phyloP scores from a whole-genome alignment of 2,113 vertebrate species.

The Podarcis raffonei region DNA sequence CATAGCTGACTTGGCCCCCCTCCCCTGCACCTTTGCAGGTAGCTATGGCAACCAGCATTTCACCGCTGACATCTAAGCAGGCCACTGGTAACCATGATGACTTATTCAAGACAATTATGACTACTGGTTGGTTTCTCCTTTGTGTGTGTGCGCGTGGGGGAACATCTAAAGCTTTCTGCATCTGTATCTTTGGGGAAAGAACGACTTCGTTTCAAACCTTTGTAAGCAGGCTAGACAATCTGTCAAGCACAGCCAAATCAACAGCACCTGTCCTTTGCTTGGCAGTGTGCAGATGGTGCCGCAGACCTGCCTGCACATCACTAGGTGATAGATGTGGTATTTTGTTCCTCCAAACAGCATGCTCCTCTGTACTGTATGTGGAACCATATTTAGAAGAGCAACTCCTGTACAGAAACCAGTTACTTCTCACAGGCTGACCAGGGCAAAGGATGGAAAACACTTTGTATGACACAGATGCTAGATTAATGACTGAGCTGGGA shows the following conservation, averaged over 20 bases:
- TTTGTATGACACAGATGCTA: no score
- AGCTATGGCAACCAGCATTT: slow-evolving; percentile 54
- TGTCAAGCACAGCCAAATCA: not conserved
- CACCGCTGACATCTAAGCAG: not conserved
- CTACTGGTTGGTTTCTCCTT: no score
- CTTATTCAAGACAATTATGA: slow-evolving; percentile 3
- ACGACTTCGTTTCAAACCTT: no score
- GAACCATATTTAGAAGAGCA: not conserved
- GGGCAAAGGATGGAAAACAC: no score
- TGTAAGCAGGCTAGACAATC: not conserved
- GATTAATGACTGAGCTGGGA: no score
- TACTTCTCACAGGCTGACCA: no score
- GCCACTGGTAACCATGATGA: not conserved
- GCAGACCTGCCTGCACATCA: not conserved
- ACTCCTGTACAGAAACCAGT: not conserved
- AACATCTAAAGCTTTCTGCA: no score
- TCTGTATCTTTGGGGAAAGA: no score
- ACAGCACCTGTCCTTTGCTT: not conserved
- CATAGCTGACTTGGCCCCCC: not conserved
- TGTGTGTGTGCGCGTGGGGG: no score
- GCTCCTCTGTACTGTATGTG: not conserved
- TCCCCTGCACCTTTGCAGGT: slow-evolving; percentile 33
- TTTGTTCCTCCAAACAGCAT: not conserved
- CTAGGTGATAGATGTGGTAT: no score
- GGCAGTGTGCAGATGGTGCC: not conserved